phyloP scores from a whole-genome alignment of 2,888 invertebrate genomes.

The Lepidocyrtinus sp. region DNA sequence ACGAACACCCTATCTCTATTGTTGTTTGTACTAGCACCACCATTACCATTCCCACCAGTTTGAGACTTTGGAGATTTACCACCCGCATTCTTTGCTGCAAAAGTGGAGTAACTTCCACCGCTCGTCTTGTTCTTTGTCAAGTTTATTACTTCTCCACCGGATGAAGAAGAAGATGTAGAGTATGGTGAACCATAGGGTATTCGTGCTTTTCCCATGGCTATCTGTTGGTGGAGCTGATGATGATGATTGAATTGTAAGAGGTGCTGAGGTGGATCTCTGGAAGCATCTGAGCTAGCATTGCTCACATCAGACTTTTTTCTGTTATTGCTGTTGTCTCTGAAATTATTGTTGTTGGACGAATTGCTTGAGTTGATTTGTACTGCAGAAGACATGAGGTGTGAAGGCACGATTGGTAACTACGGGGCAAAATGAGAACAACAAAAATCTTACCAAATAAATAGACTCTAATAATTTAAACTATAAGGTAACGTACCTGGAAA shows the following conservation, averaged over 20 bases:
- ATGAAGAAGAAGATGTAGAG: constrained; percentile 63
- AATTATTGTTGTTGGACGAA: constrained; percentile 54
- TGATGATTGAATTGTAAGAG: constrained; percentile 64
- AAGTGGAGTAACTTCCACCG: constrained; percentile 58
- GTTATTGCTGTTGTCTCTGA: constrained; percentile 58
- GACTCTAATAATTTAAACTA: too few species aligned
- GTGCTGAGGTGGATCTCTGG: constrained; percentile 57
- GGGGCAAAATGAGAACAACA: constrained; percentile 6
- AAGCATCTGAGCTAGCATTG: constrained; percentile 56
- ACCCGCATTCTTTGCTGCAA: constrained; percentile 57
- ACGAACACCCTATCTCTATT: constrained; percentile 67
- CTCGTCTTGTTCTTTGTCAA: constrained; percentile 65
- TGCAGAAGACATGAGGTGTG: constrained; percentile 69
- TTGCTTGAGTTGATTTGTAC: constrained; percentile 69
- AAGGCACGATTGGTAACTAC: constrained; percentile 67
- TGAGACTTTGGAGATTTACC: constrained; percentile 65
- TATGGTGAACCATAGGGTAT: constrained; percentile 68
- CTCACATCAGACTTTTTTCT: constrained; percentile 63
- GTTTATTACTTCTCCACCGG: constrained; percentile 63
- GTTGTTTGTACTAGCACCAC: constrained; percentile 62
- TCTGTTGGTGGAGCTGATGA: constrained; percentile 65
- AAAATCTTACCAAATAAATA: too few species aligned
- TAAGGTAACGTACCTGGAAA: constrained; percentile 46
- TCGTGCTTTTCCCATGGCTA: constrained; percentile 62
- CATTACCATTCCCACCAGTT: constrained; percentile 32